These are phyloP conservation scores for Carposina sasakii DNA, from an alignment of 1,140 invertebrate species.

Conservation along the genomic window DNA sequence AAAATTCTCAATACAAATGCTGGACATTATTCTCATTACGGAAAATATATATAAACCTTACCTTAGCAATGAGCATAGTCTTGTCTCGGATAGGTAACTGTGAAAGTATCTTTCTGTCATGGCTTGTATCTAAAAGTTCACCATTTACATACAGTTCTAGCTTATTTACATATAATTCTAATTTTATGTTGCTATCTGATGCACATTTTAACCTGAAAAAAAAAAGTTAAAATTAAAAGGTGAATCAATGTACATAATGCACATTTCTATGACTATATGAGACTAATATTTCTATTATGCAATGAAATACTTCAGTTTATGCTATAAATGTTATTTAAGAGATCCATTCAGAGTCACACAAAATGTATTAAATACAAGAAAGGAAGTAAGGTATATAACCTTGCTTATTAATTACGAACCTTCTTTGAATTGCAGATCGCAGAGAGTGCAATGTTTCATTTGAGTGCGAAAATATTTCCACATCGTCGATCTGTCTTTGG, in stretches of 20 bases:
- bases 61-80: constrained; percentile 92
- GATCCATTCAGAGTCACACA: too few relatives aligned
- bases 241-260: too few relatives aligned
- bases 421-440: constrained; percentile 68
- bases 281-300: too few relatives aligned
- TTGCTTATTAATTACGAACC: constrained; percentile 41
- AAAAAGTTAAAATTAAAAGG: constrained; percentile 11
- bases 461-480: constrained; percentile 93
- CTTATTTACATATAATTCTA: constrained; percentile 91
- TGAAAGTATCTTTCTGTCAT: constrained; percentile 91
- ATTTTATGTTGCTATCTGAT: constrained; percentile 82
- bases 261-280: too few relatives aligned
- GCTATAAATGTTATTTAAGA: too few relatives aligned
- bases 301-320: too few relatives aligned
- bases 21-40: too few relatives aligned
- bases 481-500: constrained; percentile 91
- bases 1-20: too few relatives aligned
- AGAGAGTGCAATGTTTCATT: constrained; percentile 93
- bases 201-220: constrained; percentile 78
- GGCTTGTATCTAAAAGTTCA: constrained; percentile 88
- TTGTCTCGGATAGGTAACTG: constrained; percentile 93
- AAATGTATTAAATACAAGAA: too few relatives aligned
- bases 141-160: constrained; percentile 93
- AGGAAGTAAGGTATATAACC: too few relatives aligned
- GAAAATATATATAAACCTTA: too few relatives aligned